phyloP scores from a whole-genome alignment of 2,113 vertebrate species.

The Polypterus senegalus region DNA sequence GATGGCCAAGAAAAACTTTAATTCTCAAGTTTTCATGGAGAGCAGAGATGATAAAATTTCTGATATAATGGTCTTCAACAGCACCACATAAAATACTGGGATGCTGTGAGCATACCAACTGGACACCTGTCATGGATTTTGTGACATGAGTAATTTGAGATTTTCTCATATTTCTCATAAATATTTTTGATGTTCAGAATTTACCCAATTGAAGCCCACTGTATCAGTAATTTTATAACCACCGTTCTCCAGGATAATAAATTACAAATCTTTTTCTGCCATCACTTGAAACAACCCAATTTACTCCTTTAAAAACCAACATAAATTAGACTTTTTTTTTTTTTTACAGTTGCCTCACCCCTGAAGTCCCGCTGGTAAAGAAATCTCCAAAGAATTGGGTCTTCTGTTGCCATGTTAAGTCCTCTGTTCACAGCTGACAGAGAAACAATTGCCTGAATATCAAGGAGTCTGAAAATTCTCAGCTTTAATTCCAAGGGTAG shows the following conservation, averaged over 20 bases:
- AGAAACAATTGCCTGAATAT: slow-evolving; percentile 56
- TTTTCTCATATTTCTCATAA: too few species aligned
- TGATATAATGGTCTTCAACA: too few species aligned
- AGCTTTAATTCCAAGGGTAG: slow-evolving; percentile 83
- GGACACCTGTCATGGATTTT: too few species aligned
- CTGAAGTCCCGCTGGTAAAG: slow-evolving; percentile 72
- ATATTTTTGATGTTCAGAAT: too few species aligned
- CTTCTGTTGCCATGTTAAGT: slow-evolving; percentile 49
- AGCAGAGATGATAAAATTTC: too few species aligned
- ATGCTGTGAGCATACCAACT: too few species aligned
- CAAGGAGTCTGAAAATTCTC: slow-evolving; percentile 72
- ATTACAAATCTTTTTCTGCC: neutral
- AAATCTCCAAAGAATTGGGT: slow-evolving; percentile 79
- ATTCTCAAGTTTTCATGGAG: too few species aligned
- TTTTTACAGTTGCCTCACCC: slow-evolving; percentile 39
- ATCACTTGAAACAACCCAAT: neutral
- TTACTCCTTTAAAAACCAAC: neutral
- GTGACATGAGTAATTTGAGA: too few species aligned
- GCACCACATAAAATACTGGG: too few species aligned
- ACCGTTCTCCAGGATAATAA: neutral
- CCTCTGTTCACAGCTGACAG: slow-evolving; percentile 64
- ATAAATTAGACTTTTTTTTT: neutral
- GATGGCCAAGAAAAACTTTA: too few species aligned
- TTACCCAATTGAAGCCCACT: too few species aligned
- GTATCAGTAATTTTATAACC: too few species aligned